These are phyloP conservation scores for Ligdia adustata DNA, from an alignment of 2,888 invertebrate genomes.

Conservation along the genomic window DNA sequence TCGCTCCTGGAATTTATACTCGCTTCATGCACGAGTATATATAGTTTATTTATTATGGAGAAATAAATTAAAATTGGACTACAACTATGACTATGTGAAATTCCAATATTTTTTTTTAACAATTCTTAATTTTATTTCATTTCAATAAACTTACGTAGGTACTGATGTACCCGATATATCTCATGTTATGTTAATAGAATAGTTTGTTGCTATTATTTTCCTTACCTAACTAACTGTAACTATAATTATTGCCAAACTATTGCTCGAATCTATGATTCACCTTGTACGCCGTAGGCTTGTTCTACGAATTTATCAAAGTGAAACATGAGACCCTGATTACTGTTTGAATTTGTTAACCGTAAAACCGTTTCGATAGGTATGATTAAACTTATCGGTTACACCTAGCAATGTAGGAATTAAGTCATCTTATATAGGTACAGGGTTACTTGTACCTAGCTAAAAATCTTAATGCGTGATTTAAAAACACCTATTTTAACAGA, in stretches of 20 bases:
- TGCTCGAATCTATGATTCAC: constrained; percentile 24
- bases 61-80: too few species aligned
- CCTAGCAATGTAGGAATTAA: too few species aligned
- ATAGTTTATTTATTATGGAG: too few species aligned
- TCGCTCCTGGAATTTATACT: background rate
- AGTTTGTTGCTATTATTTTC: constrained; percentile 12
- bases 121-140: too few species aligned
- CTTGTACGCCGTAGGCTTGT: constrained; percentile 9
- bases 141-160: too few species aligned
- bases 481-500: too few species aligned
- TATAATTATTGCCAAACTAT: constrained; percentile 10
- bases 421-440: too few species aligned
- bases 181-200: background rate
- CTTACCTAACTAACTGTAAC: background rate
- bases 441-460: too few species aligned
- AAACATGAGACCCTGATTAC: constrained; percentile 26
- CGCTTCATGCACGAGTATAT: background rate
- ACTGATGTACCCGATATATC: background rate
- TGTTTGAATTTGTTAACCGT: constrained; percentile 30
- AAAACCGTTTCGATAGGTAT: constrained; percentile 6
- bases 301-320: constrained; percentile 26
- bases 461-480: too few species aligned
- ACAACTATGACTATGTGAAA: too few species aligned
- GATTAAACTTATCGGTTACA: background rate
- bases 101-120: too few species aligned